These are phyloP conservation scores for Yponomeuta evonymella DNA, from an alignment of 2,888 invertebrate species.

Conservation along the genomic window DNA sequence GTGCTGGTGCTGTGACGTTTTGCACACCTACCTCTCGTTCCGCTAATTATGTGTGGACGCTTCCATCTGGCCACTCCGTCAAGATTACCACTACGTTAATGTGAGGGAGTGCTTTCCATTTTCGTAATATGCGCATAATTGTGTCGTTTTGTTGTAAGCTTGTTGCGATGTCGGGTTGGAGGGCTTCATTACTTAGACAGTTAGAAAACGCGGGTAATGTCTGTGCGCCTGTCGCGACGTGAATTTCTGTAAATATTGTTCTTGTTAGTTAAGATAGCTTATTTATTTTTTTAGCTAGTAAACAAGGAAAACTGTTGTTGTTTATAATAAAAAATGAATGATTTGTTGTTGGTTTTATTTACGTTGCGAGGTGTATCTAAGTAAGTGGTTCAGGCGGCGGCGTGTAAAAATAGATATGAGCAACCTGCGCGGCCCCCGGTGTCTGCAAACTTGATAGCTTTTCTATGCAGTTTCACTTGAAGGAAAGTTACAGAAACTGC, in stretches of 20 bases:
- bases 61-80: conserved; percentile 33
- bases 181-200: conserved; percentile 6
- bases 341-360: conserved; percentile 25
- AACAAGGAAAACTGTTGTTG: conserved; percentile 30
- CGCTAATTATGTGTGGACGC: conserved; percentile 44
- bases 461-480: conserved; percentile 51
- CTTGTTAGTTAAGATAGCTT: conserved; percentile 45
- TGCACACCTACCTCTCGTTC: conserved; percentile 45
- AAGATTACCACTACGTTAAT: conserved; percentile 8
- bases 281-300: conserved; percentile 59
- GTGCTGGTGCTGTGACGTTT: conserved; percentile 38
- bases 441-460: conserved; percentile 13
- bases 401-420: background rate
- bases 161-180: conserved; percentile 24
- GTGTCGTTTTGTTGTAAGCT: conserved; percentile 30
- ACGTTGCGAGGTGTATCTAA: conserved; percentile 7
- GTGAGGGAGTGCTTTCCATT: conserved; percentile 47
- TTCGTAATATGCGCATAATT: conserved; percentile 41
- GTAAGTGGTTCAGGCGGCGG: background rate
- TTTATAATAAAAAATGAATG: conserved; percentile 34
- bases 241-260: conserved; percentile 66
- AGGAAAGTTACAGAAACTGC: conserved; percentile 46
- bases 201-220: conserved; percentile 7
- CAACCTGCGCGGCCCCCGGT: conserved; percentile 20
- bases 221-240: conserved; percentile 34